Evolutionary conservation across 2,113 vertebrate genomes (phyloP).

Genomic region (Jacana jacana): DNA sequence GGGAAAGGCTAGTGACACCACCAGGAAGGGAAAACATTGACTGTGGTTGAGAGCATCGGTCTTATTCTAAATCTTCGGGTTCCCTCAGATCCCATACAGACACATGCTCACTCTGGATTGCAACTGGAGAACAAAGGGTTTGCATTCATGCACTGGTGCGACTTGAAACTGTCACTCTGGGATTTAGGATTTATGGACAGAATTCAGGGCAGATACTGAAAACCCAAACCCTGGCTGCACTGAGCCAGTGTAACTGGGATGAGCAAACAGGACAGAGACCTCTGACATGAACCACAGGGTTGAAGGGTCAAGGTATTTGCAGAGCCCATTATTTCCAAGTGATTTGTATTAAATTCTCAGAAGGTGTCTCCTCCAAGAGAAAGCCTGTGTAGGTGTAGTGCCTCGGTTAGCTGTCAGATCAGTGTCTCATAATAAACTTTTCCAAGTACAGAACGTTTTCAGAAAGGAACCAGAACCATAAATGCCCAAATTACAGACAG

Average conservation of each 20-base stretch:
- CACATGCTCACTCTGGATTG: accelerated
- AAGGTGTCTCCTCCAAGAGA: not conserved
- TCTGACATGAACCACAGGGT: not conserved
- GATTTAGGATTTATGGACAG: not conserved
- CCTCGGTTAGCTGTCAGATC: not conserved
- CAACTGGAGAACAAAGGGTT: accelerated
- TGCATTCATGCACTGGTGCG: not conserved
- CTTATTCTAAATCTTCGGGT: accelerated
- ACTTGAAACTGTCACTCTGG: not conserved
- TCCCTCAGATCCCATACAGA: not conserved
- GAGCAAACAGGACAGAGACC: not conserved
- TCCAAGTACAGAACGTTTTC: not conserved
- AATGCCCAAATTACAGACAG: not conserved
- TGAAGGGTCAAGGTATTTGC: not conserved
- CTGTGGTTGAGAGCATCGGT: no score
- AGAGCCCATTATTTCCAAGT: not conserved
- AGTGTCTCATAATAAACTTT: not conserved
- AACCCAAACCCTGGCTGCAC: not conserved
- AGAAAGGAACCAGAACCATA: not conserved
- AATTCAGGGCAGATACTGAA: not conserved
- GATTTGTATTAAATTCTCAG: not conserved
- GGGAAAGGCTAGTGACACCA: not conserved
- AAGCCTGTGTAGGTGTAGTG: not conserved
- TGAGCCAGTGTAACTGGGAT: not conserved
- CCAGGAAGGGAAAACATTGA: not conserved